These are phyloP conservation scores for Prionailurus bengalensis DNA, from an alignment of 2,113 vertebrate genomes.

Conservation along the genomic window DNA sequence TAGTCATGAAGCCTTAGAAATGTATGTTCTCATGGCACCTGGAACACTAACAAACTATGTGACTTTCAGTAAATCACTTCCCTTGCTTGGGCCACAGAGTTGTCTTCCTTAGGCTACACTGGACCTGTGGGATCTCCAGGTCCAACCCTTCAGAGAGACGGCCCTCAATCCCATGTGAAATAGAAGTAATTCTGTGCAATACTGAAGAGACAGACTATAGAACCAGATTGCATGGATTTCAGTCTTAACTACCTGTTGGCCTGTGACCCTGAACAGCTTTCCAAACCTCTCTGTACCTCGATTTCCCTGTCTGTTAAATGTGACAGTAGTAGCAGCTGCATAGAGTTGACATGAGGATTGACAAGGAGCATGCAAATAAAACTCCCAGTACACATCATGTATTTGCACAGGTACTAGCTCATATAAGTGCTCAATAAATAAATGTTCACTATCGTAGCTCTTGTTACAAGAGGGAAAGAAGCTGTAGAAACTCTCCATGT, in stretches of 20 bases:
- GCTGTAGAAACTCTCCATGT: neutral
- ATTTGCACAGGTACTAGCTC: neutral
- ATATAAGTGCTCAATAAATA: rapidly evolving
- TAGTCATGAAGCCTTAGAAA: neutral
- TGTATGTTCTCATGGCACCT: rapidly evolving
- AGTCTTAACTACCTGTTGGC: neutral
- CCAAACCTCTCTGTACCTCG: neutral
- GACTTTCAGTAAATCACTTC: neutral
- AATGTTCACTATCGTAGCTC: neutral
- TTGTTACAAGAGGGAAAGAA: neutral
- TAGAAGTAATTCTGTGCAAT: neutral
- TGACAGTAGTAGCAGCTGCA: neutral
- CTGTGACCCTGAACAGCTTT: neutral
- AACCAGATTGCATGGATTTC: neutral
- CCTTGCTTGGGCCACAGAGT: neutral
- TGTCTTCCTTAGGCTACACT: neutral
- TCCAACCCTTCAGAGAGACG: neutral
- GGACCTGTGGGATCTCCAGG: neutral
- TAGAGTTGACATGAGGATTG: neutral
- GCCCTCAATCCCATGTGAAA: neutral
- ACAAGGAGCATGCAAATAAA: neutral
- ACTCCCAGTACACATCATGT: neutral
- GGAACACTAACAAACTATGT: neutral
- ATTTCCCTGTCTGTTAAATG: neutral
- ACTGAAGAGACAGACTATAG: neutral